Evolutionary conservation across 1,140 invertebrate species (phyloP).

Genomic region (Meteorus sp.): DNA sequence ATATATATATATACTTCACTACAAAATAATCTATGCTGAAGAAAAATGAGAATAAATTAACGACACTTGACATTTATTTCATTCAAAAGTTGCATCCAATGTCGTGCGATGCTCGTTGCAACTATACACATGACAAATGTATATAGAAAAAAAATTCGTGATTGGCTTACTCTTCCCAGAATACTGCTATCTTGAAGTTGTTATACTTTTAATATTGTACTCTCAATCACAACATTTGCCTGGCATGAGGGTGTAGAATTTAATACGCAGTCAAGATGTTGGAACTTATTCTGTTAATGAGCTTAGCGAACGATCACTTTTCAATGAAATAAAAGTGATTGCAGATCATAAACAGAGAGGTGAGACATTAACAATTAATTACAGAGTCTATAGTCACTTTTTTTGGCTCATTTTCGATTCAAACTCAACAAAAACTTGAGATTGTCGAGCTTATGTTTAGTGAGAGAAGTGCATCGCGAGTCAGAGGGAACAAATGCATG

Average conservation of each 20-base stretch:
- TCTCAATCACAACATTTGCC: conserved; percentile 7
- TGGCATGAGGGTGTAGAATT: conserved; percentile 2
- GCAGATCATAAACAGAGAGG: too few species aligned
- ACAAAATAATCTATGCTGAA: not conserved
- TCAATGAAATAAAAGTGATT: conserved; percentile 2
- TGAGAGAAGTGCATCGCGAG: not conserved
- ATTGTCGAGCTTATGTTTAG: not conserved
- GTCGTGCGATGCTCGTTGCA: not conserved
- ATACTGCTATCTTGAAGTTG: too few species aligned
- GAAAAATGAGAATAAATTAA: not conserved
- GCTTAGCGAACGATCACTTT: not conserved
- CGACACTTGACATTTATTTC: not conserved
- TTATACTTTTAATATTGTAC: conserved; percentile 1
- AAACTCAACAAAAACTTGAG: not conserved
- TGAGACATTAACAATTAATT: too few species aligned
- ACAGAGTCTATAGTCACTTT: not conserved
- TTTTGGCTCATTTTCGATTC: not conserved
- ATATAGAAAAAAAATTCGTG: not conserved
- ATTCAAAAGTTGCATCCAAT: not conserved
- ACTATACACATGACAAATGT: not conserved
- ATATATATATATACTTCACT: not conserved
- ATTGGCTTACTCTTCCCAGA: conserved; percentile 2
- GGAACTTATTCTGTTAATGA: not conserved
- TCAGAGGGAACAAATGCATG: not conserved
- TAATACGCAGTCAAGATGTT: not conserved